Evolutionary conservation across 2,113 vertebrate species (phyloP), one percentile per base, ranked within the genome.

Genomic region (Egretta garzetta): DNA sequence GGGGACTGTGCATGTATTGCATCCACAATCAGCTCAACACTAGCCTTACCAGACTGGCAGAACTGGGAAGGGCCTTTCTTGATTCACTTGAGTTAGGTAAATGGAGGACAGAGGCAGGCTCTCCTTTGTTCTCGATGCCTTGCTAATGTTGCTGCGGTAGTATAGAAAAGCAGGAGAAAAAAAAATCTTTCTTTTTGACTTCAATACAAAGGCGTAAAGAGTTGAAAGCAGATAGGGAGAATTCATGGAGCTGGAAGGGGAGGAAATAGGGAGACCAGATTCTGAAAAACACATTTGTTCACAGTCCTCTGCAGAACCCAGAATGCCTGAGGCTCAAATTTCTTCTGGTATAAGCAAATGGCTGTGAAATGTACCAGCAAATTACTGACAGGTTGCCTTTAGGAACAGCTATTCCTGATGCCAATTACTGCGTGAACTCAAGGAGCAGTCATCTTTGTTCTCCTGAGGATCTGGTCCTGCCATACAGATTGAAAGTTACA

Each of bases 341-440:
- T 88, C 49, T 82, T 86, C 70, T 92, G 33, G 49, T 87, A 33
- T 90, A 86, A 92, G 66, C 47, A 95, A 97, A 92, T 86, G 62
- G n/a, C 35, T 90, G 79, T 92, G 91, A 96, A 94, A 96, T 94
- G 86, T 95, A 92, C 88, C 79, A 95, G 79, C 37, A 86, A 82
- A 68, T 92, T 96, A 91, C 80, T 74, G 80, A 52, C 45, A 83
- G 56, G 53, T 77, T 95, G 79, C 72, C 37, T 88, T 77, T 80
- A 86, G 68, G 75, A 96, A 70, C 22, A 86, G 33, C 86, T 91
- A n/a, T 92, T 93, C 45, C 45, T 80, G 63, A 43, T 83, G 45
- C n/a, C 50, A 95, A 7, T 80, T 96, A 62, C 58, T 80, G 14
- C 49, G 43, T 22, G 27, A 84, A 75, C 41, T 85, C 30, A 79